Evolutionary conservation across 2,888 invertebrate species (phyloP).

Genomic region (Amiota minor): DNA sequence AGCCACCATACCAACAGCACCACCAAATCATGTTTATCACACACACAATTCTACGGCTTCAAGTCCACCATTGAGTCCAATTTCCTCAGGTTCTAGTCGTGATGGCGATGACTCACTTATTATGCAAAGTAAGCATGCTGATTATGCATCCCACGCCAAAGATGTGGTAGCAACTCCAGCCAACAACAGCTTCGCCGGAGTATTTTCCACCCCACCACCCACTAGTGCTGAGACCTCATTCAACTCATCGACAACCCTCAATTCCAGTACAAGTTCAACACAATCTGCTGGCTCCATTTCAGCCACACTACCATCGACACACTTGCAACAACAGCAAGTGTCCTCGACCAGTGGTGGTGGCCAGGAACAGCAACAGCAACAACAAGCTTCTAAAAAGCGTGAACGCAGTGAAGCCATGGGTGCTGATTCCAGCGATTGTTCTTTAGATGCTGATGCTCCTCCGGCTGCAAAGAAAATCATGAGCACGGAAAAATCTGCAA

Average conservation of each 20-base stretch:
- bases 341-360: constrained; percentile 63
- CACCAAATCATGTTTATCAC: background rate
- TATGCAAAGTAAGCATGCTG: constrained; percentile 72
- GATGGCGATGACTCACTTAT: constrained; percentile 77
- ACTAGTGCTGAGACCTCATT: constrained; percentile 77
- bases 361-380: constrained; percentile 6
- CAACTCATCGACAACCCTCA: constrained; percentile 49
- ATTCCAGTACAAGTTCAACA: constrained; percentile 73
- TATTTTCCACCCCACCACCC: constrained; percentile 76
- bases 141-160: constrained; percentile 75
- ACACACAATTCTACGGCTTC: constrained; percentile 58
- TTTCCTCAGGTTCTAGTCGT: constrained; percentile 80
- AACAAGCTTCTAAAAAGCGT: constrained; percentile 34
- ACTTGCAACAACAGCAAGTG: constrained; percentile 69
- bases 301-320: constrained; percentile 61
- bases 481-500: constrained; percentile 71
- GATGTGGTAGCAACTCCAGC: constrained; percentile 54
- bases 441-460: constrained; percentile 51
- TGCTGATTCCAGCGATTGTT: constrained; percentile 64
- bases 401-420: constrained; percentile 37
- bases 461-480: constrained; percentile 60
- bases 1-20: constrained; percentile 31
- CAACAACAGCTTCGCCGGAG: constrained; percentile 62
- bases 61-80: constrained; percentile 83
- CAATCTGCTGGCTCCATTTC: constrained; percentile 70